A percentile compares a stretch with the other conserved stretches of the same genome.
Conservation (phyloP, 2,113 vertebrate genomes). For the Jacana jacana region DNA sequence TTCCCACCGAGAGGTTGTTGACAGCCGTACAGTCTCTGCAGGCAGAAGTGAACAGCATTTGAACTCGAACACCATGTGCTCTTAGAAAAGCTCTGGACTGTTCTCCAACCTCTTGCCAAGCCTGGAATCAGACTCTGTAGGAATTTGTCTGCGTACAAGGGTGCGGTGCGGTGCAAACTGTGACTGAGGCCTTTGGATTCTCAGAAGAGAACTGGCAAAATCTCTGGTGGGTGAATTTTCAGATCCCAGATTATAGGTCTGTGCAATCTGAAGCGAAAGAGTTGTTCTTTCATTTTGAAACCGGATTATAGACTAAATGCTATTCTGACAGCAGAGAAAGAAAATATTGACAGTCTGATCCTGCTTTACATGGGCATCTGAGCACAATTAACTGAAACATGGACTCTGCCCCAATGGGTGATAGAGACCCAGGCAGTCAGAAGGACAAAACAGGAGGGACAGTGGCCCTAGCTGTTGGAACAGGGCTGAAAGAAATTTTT, state of each 20-base stretch:
- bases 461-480: background rate
- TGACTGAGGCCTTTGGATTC: background rate
- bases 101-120: background rate
- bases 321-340: background rate
- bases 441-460: background rate
- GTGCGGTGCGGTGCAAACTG: accelerated
- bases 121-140: background rate
- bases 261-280: background rate
- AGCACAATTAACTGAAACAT: background rate
- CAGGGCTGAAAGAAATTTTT: background rate
- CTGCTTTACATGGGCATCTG: background rate
- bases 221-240: background rate
- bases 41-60: background rate
- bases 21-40: background rate
- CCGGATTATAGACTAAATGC: background rate
- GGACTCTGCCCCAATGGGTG: background rate
- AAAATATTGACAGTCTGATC: background rate
- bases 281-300: background rate
- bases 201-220: background rate
- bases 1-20: background rate
- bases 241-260: background rate
- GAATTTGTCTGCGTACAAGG: background rate
- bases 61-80: background rate
- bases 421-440: background rate
- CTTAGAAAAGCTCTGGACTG: background rate